Conservation (phyloP, 2,797 vertebrate species). For the Agapornis canus region DNA sequence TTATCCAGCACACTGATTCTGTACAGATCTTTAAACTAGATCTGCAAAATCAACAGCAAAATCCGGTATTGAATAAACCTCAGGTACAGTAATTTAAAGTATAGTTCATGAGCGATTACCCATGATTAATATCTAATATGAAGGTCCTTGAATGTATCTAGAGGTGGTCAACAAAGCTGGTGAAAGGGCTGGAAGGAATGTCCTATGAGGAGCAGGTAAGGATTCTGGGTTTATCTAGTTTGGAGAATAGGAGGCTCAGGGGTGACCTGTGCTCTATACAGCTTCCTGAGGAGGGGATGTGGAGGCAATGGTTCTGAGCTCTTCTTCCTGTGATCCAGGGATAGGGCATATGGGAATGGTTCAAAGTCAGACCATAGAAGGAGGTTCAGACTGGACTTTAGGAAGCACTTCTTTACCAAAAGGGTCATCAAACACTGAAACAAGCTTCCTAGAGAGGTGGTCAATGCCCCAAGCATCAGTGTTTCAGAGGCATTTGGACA, state of each 20-base stretch:
- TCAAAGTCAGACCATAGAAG: neutral
- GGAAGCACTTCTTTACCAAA: neutral
- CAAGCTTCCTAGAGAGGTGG: neutral
- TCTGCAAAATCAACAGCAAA: neutral
- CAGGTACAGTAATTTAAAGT: neutral
- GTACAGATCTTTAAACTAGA: neutral
- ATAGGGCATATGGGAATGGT: neutral
- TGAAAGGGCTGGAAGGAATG: neutral
- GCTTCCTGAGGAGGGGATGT: neutral
- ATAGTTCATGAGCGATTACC: rapidly evolving
- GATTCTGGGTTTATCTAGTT: neutral
- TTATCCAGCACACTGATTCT: neutral
- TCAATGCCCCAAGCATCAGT: neutral
- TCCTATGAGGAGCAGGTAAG: neutral
- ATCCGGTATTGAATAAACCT: neutral
- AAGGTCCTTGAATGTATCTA: neutral
- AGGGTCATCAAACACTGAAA: neutral
- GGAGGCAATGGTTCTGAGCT: neutral
- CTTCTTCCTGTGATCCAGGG: neutral
- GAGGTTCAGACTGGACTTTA: neutral
- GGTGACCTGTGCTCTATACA: neutral
- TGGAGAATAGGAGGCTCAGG: neutral
- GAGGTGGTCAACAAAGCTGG: neutral
- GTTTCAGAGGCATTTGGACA: neutral
- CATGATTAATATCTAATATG: neutral